Evolutionary conservation across 64 coral and sea anemone species (phyloP), one percentile per base, ranked within the genome.

Genomic region (Montipora foliosa): DNA sequence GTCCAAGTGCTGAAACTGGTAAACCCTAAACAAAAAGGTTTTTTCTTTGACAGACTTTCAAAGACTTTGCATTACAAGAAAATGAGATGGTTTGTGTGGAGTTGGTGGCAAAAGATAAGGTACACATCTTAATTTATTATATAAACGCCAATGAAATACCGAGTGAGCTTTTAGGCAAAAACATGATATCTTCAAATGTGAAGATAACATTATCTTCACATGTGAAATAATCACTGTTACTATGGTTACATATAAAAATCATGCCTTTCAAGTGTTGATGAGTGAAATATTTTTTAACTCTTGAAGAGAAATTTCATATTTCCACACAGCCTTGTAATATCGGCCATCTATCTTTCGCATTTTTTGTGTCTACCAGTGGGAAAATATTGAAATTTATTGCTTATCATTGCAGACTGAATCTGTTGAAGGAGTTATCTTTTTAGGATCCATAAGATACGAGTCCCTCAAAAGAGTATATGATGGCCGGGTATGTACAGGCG

Each of bases 61-160:
- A 78, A 79, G 95, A 97, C 60, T 97, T 97, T 79, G 82, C 93
- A 76, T 82, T 97, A 16, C 94, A 94, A 79, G 95, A 97, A 83
- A 97, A 94, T 94, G 95, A 97, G 79, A 97, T 97, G 95, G 95
- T 97, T 60, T 97, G 95, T 92, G 95, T 97, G 46, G 95, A 97
- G 66, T 82, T 97, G 49, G 95, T 97, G 15, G 95, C 95, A 11
- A 90, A 87, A 91, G 95, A 97, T 87, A 97, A 97, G 95, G 95
- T 97, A 92, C 15, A 71, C 8, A 76, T 75, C 6, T 57, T 11
- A 0, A 11, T 57, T 57, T 57, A 57, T 57, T 6, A 8, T 57
- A 6, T 57, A 57, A 57, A 57, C 11, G 0, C 53, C 53, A 57
- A 6, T 57, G 53, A 8, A 57, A 57, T 37, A 37, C 37, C 37